Evolutionary conservation across 2,113 vertebrate genomes (phyloP), one percentile per base, ranked within the genome.

Genomic region (Athene noctua): DNA sequence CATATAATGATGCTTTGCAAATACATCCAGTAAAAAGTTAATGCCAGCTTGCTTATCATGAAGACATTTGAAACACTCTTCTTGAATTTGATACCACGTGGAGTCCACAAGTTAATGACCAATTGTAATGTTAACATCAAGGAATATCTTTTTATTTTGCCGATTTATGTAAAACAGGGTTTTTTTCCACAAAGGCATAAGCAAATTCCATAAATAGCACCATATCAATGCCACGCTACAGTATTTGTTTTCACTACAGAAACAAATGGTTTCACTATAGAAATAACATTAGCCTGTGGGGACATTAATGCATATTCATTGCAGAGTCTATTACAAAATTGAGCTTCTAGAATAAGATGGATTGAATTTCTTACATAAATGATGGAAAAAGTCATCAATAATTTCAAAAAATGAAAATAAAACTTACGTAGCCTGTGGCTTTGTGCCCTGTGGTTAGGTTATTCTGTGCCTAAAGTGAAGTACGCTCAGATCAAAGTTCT

Each of bases 361-460:
- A 95, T 84, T 89, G 36, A 87, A 86, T 95, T 88, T 93, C 82
- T 86, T 86, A 78, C 44, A 86, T 52, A 94, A 93, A 84, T 47
- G 1, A 93, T 46, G 88, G 94, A 49, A 95, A 96, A 96, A 95
- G 21, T 86, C 68, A 94, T 93, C 59, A 92, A 88, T 92, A 94
- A 92, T 36, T 80, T 80, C 8, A 90, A 78, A 77, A 93, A 92
- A 77, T 34, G 9, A 70, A 94, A 96, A 90, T 36, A 93, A 86
- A 95, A 65, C 63, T 94, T 91, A 87, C 1, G 10, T 66, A 84
- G 86, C 44, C 78, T 79, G 52, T 89, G 89, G 94, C 78, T 96
- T 67, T 75, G 25, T 87, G 84, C 91, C 77, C 49, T 92, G 91
- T 92, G 91, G 91, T 96, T 92, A 71, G 20, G 52, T 75, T 63